Evolutionary conservation across 2,113 vertebrate genomes (phyloP).

Genomic region (Poecile atricapillus): DNA sequence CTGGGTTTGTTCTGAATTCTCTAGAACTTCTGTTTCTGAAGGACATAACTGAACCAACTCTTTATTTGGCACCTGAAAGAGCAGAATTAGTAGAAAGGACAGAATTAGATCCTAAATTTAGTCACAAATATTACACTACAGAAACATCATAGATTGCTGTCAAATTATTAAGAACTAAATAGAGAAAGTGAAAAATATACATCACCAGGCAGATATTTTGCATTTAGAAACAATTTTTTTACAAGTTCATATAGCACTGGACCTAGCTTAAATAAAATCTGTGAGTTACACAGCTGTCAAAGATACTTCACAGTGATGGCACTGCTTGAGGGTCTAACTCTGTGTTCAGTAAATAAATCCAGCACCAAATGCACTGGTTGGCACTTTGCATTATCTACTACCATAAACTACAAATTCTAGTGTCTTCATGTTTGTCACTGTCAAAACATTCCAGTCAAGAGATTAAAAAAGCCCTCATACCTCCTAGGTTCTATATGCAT

Average conservation of each 20-base stretch:
- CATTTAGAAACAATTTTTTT: background rate
- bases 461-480: background rate
- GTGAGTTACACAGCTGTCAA: background rate
- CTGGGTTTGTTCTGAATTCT: constrained; percentile 66
- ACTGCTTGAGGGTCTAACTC: background rate
- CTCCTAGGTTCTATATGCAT: background rate
- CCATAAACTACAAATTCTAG: background rate
- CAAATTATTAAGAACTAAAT: background rate
- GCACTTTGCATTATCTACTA: background rate
- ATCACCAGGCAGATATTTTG: background rate
- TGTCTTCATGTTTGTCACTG: background rate
- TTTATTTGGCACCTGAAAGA: constrained; percentile 80
- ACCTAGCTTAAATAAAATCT: background rate
- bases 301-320: background rate
- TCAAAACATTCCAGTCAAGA: background rate
- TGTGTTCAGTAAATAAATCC: background rate
- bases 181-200: background rate
- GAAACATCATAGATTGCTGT: background rate
- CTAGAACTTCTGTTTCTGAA: constrained; percentile 73
- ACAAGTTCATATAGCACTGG: background rate
- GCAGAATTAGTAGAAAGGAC: background rate
- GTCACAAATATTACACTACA: background rate
- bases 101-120: background rate
- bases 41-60: constrained; percentile 73
- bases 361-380: background rate